Evolutionary conservation across 2,113 vertebrate genomes (phyloP).

Genomic region (Axis porcinus): DNA sequence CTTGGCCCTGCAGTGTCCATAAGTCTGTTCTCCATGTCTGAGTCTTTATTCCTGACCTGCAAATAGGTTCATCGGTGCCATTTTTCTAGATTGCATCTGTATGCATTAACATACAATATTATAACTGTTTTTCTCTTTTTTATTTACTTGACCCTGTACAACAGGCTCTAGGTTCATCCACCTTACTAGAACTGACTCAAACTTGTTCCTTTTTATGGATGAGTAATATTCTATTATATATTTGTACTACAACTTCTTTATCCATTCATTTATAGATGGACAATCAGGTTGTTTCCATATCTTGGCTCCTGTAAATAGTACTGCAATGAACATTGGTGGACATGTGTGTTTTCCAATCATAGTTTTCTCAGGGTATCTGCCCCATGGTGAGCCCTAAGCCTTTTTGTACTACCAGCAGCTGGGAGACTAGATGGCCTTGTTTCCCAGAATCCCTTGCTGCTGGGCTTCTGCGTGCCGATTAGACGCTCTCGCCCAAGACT

Average conservation of each 20-base stretch:
- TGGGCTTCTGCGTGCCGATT: not conserved
- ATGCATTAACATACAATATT: not conserved
- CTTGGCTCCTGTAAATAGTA: not conserved
- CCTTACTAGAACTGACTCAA: not conserved
- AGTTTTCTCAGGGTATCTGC: not conserved
- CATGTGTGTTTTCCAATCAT: not conserved
- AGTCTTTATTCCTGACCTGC: not conserved
- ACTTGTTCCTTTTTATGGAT: not conserved
- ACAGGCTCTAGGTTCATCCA: not conserved
- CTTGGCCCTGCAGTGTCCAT: not conserved
- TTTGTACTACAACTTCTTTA: not conserved
- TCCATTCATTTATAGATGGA: not conserved
- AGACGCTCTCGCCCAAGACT: not conserved
- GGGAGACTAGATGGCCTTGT: not conserved
- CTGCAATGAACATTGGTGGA: not conserved
- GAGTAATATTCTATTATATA: not conserved
- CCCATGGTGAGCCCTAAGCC: not conserved
- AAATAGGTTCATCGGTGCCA: not conserved
- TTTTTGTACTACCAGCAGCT: not conserved
- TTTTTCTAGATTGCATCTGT: not conserved
- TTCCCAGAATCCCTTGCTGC: constrained; percentile 4
- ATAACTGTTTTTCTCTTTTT: not conserved
- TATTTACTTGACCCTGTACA: not conserved
- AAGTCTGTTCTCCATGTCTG: not conserved
- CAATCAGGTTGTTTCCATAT: not conserved